Evolutionary conservation across 2,888 invertebrate genomes (phyloP).

Genomic region (Meloe dianella): DNA sequence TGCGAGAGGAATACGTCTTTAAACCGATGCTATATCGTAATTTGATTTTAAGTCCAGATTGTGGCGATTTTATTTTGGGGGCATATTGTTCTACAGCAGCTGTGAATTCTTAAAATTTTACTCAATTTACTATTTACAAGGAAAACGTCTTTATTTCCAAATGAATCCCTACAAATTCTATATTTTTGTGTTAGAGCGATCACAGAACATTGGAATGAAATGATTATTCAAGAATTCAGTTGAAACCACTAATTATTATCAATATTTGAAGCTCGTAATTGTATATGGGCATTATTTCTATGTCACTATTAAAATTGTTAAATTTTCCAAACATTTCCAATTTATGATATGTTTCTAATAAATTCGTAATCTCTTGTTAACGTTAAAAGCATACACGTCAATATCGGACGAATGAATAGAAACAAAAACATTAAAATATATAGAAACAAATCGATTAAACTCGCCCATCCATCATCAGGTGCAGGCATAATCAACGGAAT

Average conservation of each 20-base stretch:
- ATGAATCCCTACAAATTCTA: slow-evolving; percentile 16
- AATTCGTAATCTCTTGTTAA: slow-evolving; percentile 50
- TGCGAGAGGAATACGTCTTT: background rate
- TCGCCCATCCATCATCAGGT: slow-evolving; percentile 19
- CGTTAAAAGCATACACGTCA: slow-evolving; percentile 18
- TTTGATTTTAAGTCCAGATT: background rate
- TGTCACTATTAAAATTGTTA: background rate
- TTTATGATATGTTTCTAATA: slow-evolving; percentile 54
- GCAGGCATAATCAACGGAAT: slow-evolving; percentile 7
- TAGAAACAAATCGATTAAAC: slow-evolving; percentile 15
- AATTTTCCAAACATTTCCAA: slow-evolving; percentile 30
- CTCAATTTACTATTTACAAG: slow-evolving; percentile 21
- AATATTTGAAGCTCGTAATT: slow-evolving; percentile 41
- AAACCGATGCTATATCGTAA: slow-evolving; percentile 1
- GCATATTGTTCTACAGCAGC: slow-evolving; percentile 35
- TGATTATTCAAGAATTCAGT: slow-evolving; percentile 9
- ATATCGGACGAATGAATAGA: background rate
- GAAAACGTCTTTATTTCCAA: slow-evolving; percentile 18
- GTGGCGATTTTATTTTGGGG: background rate
- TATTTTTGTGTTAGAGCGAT: slow-evolving; percentile 28
- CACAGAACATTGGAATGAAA: slow-evolving; percentile 37
- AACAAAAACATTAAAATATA: no score
- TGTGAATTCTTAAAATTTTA: slow-evolving; percentile 12
- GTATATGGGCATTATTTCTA: slow-evolving; percentile 19
- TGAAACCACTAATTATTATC: slow-evolving; percentile 43